These are phyloP conservation scores for Semaprochilodus insignis DNA, from an alignment of 2,797 vertebrate species.

Conservation along the genomic window DNA sequence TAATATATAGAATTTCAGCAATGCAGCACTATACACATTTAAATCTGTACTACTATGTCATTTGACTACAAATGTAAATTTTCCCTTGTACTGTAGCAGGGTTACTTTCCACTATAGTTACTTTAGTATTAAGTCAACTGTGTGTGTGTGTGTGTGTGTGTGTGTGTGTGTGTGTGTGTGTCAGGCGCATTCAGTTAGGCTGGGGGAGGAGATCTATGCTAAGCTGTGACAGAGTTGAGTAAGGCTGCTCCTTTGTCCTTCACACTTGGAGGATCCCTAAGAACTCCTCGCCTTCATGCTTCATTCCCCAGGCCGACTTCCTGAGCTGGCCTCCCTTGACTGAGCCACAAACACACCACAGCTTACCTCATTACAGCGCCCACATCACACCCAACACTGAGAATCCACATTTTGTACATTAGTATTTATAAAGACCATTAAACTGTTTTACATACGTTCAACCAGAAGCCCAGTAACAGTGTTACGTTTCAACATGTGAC, in stretches of 20 bases:
- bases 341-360: slow-evolving; percentile 79
- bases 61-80: neutral
- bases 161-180: slow-evolving; percentile 35
- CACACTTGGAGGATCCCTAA: slow-evolving; percentile 84
- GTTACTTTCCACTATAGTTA: slow-evolving; percentile 10
- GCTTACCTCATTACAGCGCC: slow-evolving; percentile 63
- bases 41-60: too few relatives aligned
- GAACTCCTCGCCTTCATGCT: slow-evolving; percentile 78
- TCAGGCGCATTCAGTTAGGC: slow-evolving; percentile 20
- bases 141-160: slow-evolving; percentile 35
- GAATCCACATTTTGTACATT: slow-evolving; percentile 33
- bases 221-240: slow-evolving; percentile 84
- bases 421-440: neutral
- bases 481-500: neutral
- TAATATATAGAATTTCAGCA: too few relatives aligned
- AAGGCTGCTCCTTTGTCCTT: slow-evolving; percentile 86
- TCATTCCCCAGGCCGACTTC: slow-evolving; percentile 70
- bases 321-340: slow-evolving; percentile 77
- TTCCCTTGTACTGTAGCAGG: slow-evolving; percentile 5
- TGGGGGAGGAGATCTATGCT: slow-evolving; percentile 77
- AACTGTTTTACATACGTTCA: neutral
- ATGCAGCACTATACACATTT: too few relatives aligned
- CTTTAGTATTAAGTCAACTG: slow-evolving; percentile 28
- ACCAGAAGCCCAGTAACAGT: neutral
- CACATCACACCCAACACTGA: slow-evolving; percentile 45